Conservation (phyloP, 1,140 invertebrate species). For the Sarcophaga peregrina region DNA sequence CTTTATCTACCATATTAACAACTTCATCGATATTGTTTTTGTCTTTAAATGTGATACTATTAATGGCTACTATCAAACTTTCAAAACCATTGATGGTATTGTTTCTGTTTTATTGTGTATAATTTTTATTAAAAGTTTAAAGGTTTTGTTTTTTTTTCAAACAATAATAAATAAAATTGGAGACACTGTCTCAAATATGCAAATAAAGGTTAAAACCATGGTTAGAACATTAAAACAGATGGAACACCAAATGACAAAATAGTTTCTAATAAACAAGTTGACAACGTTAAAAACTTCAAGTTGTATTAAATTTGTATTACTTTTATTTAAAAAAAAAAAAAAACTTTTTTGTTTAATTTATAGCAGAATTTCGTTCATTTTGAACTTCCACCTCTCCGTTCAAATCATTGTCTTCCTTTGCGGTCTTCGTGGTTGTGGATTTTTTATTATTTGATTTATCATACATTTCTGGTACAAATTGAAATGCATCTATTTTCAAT, state of each 20-base stretch:
- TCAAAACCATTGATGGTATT: too few relatives aligned
- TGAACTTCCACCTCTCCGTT: slow-evolving; percentile 23
- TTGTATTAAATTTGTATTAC: slow-evolving; percentile 13
- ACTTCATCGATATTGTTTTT: too few relatives aligned
- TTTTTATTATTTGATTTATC: slow-evolving; percentile 51
- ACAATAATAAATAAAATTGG: too few relatives aligned
- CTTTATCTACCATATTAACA: too few relatives aligned
- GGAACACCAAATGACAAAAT: not conserved
- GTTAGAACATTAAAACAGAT: not conserved
- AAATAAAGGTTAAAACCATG: not conserved
- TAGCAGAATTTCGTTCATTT: not conserved
- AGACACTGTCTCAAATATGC: too few relatives aligned
- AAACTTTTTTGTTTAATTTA: slow-evolving; percentile 4
- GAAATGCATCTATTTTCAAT: slow-evolving; percentile 74
- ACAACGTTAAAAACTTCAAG: slow-evolving; percentile 15
- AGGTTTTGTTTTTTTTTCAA: too few relatives aligned
- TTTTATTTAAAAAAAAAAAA: slow-evolving; percentile 28
- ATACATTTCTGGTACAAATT: slow-evolving; percentile 68
- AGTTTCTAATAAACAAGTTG: not conserved
- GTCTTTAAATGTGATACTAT: too few relatives aligned
- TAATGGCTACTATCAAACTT: too few relatives aligned
- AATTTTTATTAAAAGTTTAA: too few relatives aligned
- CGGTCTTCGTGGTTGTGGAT: slow-evolving; percentile 39
- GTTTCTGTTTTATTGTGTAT: too few relatives aligned
- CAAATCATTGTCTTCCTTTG: slow-evolving; percentile 33